Percentiles rank a stretch among this genome's conserved stretches.
Evolutionary conservation across 2,113 vertebrate genomes (phyloP).

Genomic region (Gopherus flavomarginatus): DNA sequence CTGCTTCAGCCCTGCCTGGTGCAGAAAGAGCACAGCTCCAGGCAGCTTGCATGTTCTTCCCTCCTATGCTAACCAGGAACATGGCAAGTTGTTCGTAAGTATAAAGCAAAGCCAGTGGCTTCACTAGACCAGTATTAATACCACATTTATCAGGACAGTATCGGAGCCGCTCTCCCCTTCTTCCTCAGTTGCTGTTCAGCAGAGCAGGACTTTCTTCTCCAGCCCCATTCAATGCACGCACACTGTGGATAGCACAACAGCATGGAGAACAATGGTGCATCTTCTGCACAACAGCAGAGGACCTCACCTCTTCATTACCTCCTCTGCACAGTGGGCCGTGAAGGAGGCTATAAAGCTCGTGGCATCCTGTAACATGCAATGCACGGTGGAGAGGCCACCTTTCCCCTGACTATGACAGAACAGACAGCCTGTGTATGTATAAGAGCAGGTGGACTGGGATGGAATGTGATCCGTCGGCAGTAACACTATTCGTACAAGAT

Average conservation of each 20-base stretch:
- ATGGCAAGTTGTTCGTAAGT: not conserved
- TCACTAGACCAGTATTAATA: not conserved
- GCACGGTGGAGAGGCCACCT: not conserved
- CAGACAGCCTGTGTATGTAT: not conserved
- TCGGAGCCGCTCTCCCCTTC: not conserved
- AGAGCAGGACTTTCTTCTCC: not conserved
- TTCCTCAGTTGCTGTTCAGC: not conserved
- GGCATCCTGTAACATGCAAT: not conserved
- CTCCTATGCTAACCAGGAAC: not conserved
- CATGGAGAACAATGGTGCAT: not conserved
- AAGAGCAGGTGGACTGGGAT: not conserved
- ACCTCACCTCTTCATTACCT: not conserved
- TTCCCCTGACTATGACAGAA: not conserved
- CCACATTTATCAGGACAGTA: not conserved
- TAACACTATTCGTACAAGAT: not conserved
- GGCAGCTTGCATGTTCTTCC: not conserved
- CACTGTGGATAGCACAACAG: not conserved
- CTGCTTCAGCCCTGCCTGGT: not conserved
- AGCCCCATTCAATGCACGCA: not conserved
- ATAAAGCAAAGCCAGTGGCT: not conserved
- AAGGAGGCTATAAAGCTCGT: not conserved
- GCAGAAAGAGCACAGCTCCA: not conserved
- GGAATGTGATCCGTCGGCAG: not conserved
- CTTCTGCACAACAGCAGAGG: not conserved
- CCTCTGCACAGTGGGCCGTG: not conserved